phyloP scores from a whole-genome alignment of 1,140 invertebrate genomes.

The Ericerus pela region DNA sequence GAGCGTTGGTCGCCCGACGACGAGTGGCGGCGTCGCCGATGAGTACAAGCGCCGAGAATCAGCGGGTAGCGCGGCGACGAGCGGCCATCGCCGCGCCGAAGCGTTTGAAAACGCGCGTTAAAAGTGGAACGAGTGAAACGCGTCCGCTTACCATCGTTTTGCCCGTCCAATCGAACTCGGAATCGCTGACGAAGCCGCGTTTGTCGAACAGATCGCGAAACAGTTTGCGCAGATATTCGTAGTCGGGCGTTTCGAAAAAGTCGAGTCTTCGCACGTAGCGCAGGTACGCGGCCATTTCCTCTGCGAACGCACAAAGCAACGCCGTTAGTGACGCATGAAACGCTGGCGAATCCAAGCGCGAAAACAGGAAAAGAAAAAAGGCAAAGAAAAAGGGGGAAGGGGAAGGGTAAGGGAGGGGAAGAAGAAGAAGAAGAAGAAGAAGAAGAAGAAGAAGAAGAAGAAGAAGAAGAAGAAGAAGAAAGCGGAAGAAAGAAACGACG shows the following conservation, averaged over 20 bases:
- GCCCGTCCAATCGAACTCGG: constrained; percentile 96
- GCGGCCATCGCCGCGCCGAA: neutral
- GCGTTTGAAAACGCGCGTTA: neutral
- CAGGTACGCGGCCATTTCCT: constrained; percentile 93
- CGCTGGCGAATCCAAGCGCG: too few species aligned
- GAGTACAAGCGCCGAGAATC: neutral
- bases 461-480: too few species aligned
- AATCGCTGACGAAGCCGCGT: constrained; percentile 83
- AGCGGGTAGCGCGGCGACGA: neutral
- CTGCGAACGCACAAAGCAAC: constrained; percentile 30
- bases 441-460: too few species aligned
- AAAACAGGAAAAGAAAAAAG: too few species aligned
- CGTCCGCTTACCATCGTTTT: constrained; percentile 66
- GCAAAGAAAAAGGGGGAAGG: too few species aligned
- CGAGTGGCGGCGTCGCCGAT: too few species aligned
- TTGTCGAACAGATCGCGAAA: constrained; percentile 90
- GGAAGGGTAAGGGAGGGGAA: too few species aligned
- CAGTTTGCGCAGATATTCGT: constrained; percentile 91
- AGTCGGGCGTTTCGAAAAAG: constrained; percentile 99
- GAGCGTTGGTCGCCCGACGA: too few species aligned
- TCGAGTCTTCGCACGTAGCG: constrained; percentile 92
- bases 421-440: too few species aligned
- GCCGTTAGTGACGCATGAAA: neutral
- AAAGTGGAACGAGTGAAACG: neutral
- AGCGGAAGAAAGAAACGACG: too few species aligned